Evolutionary conservation across 2,888 invertebrate genomes (phyloP), one percentile per base, ranked within the genome.

Genomic region (Abrostola triplasia): DNA sequence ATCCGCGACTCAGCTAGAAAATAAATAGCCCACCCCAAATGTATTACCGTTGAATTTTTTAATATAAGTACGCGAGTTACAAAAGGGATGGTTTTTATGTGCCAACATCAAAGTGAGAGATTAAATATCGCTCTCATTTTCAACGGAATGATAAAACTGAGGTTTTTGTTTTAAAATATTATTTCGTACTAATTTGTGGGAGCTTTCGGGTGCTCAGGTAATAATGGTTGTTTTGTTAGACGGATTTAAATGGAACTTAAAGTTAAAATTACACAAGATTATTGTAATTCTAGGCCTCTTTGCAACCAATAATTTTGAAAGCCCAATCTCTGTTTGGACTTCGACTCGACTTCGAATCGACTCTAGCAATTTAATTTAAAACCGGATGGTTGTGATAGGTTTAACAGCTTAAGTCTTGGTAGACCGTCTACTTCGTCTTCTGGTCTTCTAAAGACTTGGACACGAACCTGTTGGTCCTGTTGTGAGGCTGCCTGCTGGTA

Each of bases 381-480:
- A 24, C 24, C 24, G 24, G 24, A 24, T 24, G 24, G 24, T 24
- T 24, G 24, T 24, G 24, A 24, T 24, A n/a, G 24, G 24, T 4
- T 24, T 24, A 24, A 24, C 24, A 24, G 24, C 4, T 24, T 1
- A 24, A 24, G 24, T 24, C 24, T 24, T 24, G 24, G 24, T 24
- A 24, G 24, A 24, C 24, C 24, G 4, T 24, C 24, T 1, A 24
- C 24, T 2, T 24, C 1, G 24, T 24, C 24, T 24, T 24, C 24
- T 24, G 24, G 24, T 24, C 24, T 24, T 24, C 24, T 24, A 24
- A 40, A 5, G 10, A 9, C 1, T 40, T 4, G 8, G 40, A 40
- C 8, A 9, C 35, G 53, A 0, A 91, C 91, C 87, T 91, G 91
- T 77, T 90, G 90, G 62, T 91, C 91, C 37, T 88, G 84, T 48